Base-by-base conservation (phyloP, 1,140 invertebrate genomes). In the Heliconius nattereri region DNA sequence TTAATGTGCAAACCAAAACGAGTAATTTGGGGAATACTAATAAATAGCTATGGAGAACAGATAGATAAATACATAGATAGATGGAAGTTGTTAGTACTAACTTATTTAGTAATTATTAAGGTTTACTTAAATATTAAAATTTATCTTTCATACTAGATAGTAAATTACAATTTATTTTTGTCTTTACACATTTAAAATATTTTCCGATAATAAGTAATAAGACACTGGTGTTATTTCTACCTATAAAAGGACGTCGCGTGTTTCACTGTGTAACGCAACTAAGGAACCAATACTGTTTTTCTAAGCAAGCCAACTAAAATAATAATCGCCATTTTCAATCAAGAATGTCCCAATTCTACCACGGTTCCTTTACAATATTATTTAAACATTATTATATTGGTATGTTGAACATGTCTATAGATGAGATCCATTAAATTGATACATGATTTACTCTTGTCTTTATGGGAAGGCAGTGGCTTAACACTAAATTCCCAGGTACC, bases 1-100 rank as follows among this genome's bases (percentile, higher is more conserved):
- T 66, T 66, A 76, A 76, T 71, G 66, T 71, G 71, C 70, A 76
- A 76, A 70, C 37, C 60, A 66, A 29, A 66, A 66, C 66, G 75
- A 76, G 37, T 23, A 71, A 76, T 76, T 76, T 32, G 70, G 60
- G 45, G 23, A 76, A 76, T 66, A 66, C 26, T 66, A 29, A 66
- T 66, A 66, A 66, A 66, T 66, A 66, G 29, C 60, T 66, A 66
- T 66, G 29, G 23, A 66, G 7, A 16, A 66, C 20, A 66, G 60
- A 66, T 29, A 29, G 13, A 29, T 52, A 52, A 1, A 52, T 52
- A 45, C 0, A 3, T 45, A 13, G 11, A 66, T 52, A 49, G 16
- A 49, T 52, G 13, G 8, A 8, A 8, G 57, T 1, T 60, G 7
- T 60, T 66, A 29, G 3, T 7, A 29, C 11, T 29, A 5, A 60